Evolutionary conservation across 2,888 invertebrate genomes (phyloP), one percentile per base, ranked within the genome.

Genomic region (Yponomeuta cagnagella): DNA sequence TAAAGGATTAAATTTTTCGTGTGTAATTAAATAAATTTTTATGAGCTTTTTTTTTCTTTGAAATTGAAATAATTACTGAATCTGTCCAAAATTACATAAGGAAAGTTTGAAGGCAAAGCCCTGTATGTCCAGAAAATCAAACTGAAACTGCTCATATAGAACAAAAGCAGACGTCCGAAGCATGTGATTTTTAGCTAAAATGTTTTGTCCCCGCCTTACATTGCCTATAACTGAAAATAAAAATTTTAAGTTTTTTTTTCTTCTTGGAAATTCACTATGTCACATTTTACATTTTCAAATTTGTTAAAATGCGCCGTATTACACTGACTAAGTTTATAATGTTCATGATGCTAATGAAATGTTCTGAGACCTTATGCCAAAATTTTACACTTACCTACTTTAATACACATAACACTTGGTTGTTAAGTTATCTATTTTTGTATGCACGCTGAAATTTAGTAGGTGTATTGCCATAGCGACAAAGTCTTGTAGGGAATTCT

Each of bases 271-370:
- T 30, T 64, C 64, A 64, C 64, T 15, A 2, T 30, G n/a, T 64
- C 23, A 64, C 30, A 30, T 64, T 30, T 85, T 90, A 90, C 87
- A 82, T 52, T 52, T 12, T 8, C 52, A 12, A 12, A 33, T 1
- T 33, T 33, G 5, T 33, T 52, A 12, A 10, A 52, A 52, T 52
- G 52, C 12, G 52, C 52, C 2, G 12, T 10, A 52, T 52, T 52
- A 52, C 52, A 52, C 10, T 52, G 10, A 33, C 5, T 33, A 33
- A 2, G 33, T 33, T 52, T 52, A 5, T 52, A 23, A 12, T 52
- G 52, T 52, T 52, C 52, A 52, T 8, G 2, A 12, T 3, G 52
- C 6, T 12, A 52, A 52, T 5, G 33, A 12, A 52, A 12, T 52
- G 52, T 52, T 52, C 52, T 52, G 52, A 12, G 52, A 52, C 12